A percentile compares a stretch with the other conserved stretches of the same genome.
Conservation (phyloP, 1,140 invertebrate species). For the Saxidomus purpurata region DNA sequence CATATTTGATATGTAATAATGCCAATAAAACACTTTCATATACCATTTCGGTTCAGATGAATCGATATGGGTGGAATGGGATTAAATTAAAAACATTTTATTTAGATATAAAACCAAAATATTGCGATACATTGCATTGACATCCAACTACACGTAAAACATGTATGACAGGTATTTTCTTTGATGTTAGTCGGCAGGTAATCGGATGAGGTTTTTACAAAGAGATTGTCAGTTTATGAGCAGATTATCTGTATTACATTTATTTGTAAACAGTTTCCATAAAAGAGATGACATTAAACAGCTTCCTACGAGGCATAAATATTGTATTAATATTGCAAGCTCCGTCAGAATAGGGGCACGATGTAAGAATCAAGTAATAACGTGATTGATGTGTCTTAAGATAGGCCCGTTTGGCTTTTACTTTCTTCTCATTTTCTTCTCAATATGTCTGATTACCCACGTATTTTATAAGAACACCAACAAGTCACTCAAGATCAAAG, state of each 20-base stretch:
- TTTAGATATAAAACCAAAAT: constrained; percentile 9
- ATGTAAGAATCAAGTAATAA: not conserved
- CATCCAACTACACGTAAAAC: constrained; percentile 12
- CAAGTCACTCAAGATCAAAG: not conserved
- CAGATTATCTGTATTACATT: constrained; percentile 19
- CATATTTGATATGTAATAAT: constrained; percentile 37
- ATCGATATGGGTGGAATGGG: constrained; percentile 22
- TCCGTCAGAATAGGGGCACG: not conserved
- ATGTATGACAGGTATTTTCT: constrained; percentile 18
- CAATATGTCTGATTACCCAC: not conserved
- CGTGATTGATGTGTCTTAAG: not conserved
- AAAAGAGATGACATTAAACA: constrained; percentile 34
- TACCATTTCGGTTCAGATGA: constrained; percentile 3
- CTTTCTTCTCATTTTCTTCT: not conserved
- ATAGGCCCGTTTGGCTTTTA: not conserved
- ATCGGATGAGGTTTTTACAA: constrained; percentile 31
- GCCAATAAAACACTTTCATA: constrained; percentile 24
- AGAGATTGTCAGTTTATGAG: constrained; percentile 29
- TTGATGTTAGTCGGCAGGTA: constrained; percentile 1
- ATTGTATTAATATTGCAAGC: constrained; percentile 2
- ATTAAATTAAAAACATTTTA: constrained; percentile 41
- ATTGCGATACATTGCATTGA: constrained; percentile 25
- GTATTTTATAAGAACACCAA: not conserved
- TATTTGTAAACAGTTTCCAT: constrained; percentile 36
- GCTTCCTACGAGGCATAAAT: not conserved